Evolutionary conservation across 2,888 invertebrate species (phyloP).

Genomic region (Agonopterix arenella): DNA sequence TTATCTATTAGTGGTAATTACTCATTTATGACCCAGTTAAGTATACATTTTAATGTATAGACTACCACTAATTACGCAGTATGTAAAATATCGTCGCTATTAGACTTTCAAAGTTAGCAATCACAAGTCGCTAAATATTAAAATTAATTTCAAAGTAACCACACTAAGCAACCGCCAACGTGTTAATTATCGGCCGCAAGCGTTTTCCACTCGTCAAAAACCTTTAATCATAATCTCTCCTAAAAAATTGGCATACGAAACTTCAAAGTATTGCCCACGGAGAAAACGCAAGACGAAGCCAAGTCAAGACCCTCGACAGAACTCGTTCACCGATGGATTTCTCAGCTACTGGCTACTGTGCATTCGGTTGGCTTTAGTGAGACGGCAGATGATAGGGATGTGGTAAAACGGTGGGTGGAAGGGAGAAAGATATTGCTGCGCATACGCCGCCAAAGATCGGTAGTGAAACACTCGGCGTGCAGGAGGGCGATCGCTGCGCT

Average conservation of each 20-base stretch:
- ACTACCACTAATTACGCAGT: too few species aligned
- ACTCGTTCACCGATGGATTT: constrained; percentile 64
- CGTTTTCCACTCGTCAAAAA: constrained; percentile 46
- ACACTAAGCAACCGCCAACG: constrained; percentile 42
- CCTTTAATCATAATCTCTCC: constrained; percentile 51
- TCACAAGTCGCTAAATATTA: not conserved
- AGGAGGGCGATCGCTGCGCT: constrained; percentile 51
- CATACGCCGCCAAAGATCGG: constrained; percentile 52
- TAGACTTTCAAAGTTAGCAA: not conserved
- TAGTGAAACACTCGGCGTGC: constrained; percentile 52
- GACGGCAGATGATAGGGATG: constrained; percentile 10
- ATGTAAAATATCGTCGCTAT: too few species aligned
- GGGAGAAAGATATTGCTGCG: constrained; percentile 45
- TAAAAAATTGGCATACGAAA: constrained; percentile 62
- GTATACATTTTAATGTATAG: too few species aligned
- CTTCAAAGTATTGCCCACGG: constrained; percentile 49
- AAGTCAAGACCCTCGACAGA: constrained; percentile 61
- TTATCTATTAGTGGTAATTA: too few species aligned
- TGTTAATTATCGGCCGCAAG: constrained; percentile 57
- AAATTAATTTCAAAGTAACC: constrained; percentile 1
- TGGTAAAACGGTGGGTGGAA: constrained; percentile 15
- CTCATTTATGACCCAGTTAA: too few species aligned
- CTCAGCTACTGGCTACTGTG: constrained; percentile 64
- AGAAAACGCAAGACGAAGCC: constrained; percentile 53
- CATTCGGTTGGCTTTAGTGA: constrained; percentile 41